phyloP scores from a whole-genome alignment of 2,113 vertebrate genomes.

The Otus sunia region DNA sequence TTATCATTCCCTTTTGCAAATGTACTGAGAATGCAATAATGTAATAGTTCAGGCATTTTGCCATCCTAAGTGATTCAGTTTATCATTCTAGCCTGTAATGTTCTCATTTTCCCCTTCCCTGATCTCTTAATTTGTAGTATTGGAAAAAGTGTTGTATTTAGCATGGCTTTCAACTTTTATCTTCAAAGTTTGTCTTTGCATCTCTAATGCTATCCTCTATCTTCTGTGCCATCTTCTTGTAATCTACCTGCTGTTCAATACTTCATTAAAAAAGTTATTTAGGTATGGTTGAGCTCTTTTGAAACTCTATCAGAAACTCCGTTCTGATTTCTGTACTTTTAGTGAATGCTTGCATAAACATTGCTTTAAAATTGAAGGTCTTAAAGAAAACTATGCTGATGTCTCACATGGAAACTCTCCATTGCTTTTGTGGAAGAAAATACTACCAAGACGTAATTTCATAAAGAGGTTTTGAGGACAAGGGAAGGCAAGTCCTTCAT shows the following conservation, averaged over 20 bases:
- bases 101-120: conserved; percentile 43
- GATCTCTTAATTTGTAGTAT: conserved; percentile 32
- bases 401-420: not conserved
- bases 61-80: conserved; percentile 19
- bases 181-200: conserved; percentile 41
- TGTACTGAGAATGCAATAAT: not conserved
- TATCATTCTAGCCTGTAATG: not conserved
- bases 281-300: not conserved
- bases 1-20: conserved; percentile 3
- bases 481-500: not conserved
- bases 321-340: conserved; percentile 21
- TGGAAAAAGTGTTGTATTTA: conserved; percentile 11
- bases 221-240: conserved; percentile 23
- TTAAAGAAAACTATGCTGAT: not conserved
- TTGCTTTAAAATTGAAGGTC: conserved; percentile 16
- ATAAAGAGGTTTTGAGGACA: not conserved
- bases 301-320: conserved; percentile 21
- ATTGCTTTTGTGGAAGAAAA: not conserved
- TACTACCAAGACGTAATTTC: not conserved
- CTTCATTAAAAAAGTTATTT: conserved; percentile 49
- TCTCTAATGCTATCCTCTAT: conserved; percentile 5
- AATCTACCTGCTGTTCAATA: conserved; percentile 25
- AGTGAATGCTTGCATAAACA: not conserved
- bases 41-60: conserved; percentile 8
- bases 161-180: not conserved